Base-by-base conservation (phyloP, 2,797 vertebrate species). In the Denticeps clupeoides region DNA sequence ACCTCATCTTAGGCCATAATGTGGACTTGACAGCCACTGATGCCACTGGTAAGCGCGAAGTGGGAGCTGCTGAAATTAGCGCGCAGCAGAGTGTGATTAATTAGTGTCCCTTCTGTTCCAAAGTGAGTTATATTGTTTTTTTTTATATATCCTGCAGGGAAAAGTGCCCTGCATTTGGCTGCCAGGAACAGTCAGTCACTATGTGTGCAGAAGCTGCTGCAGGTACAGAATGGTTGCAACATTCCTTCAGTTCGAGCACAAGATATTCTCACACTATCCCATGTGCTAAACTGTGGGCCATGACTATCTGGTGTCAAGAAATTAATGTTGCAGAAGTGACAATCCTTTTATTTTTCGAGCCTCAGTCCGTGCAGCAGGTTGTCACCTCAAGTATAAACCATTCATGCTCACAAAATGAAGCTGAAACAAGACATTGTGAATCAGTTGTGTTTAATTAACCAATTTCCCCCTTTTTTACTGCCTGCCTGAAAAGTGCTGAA, bases 151-250 rank as follows among this genome's bases (percentile, higher is more conserved):
- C 11, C 27, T 67, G 3, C 61, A 99, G 95, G 95, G 41, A 90
- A 95, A 73, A 98, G 87, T 2, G 93, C 86, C 1, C 80, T 99
- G 55, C 95, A 99, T 16, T 71, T 97, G 41, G 87, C 95, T 57
- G 87, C 93, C 0, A 90, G 90, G 47, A 92, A 96, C 0, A 89
- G 86, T 41, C 92, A 97, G 2, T 88, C 88, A 1, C 54, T 90
- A 9, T 98, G 93, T 62, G 78, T 99, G 56, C 93, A 98, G 68
- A 97, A 96, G 57, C 87, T 99, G 23, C 42, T 99, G 26, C 95
- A 99, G 95, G 95, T 98, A 87, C 58, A 41, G 5, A 25, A 13
- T 22, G 4, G 23, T 7, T 7, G 32, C 16, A 38, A 18, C 3
- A 9, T 19, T 19, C 1, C 8, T 1, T 19, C 35, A 35, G 21